These are phyloP conservation scores for Zoroaster sp. DNA, from an alignment of 53 echinoderm and acorn worm genomes.

Conservation along the genomic window DNA sequence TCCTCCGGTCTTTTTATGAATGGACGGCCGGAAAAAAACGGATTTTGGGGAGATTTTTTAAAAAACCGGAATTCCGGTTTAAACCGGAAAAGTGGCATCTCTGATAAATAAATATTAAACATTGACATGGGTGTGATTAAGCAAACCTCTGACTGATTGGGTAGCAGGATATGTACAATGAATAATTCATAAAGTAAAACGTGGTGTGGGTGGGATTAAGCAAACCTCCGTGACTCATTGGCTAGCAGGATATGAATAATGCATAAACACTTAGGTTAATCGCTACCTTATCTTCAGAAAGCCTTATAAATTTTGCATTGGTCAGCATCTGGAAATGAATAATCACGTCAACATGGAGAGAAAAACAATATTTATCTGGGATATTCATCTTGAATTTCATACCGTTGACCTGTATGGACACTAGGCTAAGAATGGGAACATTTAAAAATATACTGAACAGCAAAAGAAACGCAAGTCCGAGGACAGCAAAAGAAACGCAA, in stretches of 20 bases:
- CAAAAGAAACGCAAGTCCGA: too few species aligned
- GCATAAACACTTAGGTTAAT: background rate
- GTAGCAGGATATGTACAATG: background rate
- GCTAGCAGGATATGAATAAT: constrained; percentile 26
- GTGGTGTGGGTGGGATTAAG: background rate
- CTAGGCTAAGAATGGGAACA: too few species aligned
- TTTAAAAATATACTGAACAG: too few species aligned
- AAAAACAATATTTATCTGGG: background rate
- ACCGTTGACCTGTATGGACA: too few species aligned
- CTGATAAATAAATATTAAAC: background rate
- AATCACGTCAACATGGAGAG: background rate
- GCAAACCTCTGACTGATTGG: background rate
- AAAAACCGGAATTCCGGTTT: too few species aligned
- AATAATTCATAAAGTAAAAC: background rate
- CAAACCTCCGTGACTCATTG: background rate
- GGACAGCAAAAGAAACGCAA: too few species aligned
- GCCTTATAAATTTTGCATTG: constrained; percentile 15
- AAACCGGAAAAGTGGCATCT: too few species aligned
- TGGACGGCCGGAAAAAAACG: too few species aligned
- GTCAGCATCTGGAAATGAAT: constrained; percentile 43
- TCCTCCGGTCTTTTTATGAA: too few species aligned
- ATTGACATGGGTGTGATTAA: background rate
- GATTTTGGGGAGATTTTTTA: too few species aligned
- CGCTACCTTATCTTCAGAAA: constrained; percentile 46
- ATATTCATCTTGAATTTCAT: background rate